Conservation (phyloP, 2,888 invertebrate genomes). For the Chalcosyrphus nemorum region DNA sequence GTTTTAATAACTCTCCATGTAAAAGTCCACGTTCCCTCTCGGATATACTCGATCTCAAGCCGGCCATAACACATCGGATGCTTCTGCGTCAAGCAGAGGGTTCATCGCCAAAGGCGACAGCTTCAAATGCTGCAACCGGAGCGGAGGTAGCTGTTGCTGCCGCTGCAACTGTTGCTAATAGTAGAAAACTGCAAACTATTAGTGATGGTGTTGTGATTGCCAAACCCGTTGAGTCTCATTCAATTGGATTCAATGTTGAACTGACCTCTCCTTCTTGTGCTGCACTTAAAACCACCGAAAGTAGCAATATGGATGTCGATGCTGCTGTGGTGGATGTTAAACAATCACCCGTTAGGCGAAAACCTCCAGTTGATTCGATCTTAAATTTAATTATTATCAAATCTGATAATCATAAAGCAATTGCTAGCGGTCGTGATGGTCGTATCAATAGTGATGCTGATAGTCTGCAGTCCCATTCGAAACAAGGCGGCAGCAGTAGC, state of each 20-base stretch:
- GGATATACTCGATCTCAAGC: conserved; percentile 74
- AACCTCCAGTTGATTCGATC: conserved; percentile 35
- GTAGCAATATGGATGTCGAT: conserved; percentile 23
- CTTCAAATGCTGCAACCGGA: conserved; percentile 12
- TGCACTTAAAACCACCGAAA: conserved; percentile 32
- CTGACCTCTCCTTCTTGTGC: background rate
- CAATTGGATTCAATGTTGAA: conserved; percentile 77
- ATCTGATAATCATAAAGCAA: conserved; percentile 4
- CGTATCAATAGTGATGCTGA: conserved; percentile 1
- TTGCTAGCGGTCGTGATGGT: conserved; percentile 13
- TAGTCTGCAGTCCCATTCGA: conserved; percentile 31
- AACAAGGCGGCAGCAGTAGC: conserved; percentile 64
- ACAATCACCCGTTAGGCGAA: conserved; percentile 23
- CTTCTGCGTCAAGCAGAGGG: conserved; percentile 40
- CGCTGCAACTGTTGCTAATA: conserved; percentile 33
- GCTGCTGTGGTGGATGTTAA: conserved; percentile 8
- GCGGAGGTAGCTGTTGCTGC: background rate
- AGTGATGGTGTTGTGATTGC: conserved; percentile 76
- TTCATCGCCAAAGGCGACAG: conserved; percentile 9
- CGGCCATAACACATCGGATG: conserved; percentile 61
- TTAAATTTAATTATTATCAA: conserved; percentile 53
- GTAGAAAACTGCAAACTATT: background rate
- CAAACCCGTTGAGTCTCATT: conserved; percentile 77
- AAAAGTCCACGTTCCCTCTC: conserved; percentile 77
- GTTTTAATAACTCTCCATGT: conserved; percentile 78